phyloP scores from a whole-genome alignment of 2,113 vertebrate genomes.

The Megaptera novaeangliae region DNA sequence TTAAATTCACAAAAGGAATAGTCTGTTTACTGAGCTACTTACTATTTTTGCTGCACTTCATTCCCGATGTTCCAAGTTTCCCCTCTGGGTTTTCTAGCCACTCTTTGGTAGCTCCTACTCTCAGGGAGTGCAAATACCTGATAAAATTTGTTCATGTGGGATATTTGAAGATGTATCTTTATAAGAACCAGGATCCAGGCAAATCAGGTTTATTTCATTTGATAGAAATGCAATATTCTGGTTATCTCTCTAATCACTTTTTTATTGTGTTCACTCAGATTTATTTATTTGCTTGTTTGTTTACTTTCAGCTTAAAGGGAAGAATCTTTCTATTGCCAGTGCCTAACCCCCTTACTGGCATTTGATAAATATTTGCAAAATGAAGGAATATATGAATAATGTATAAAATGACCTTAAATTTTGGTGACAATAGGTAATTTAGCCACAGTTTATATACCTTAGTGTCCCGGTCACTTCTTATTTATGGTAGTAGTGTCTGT shows the following conservation, averaged over 20 bases:
- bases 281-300: neutral
- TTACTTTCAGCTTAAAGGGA: neutral
- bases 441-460: neutral
- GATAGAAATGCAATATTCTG: conserved; percentile 39
- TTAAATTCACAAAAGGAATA: neutral
- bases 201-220: conserved; percentile 66
- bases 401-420: neutral
- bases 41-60: neutral
- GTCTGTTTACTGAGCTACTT: neutral
- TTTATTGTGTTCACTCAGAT: conserved; percentile 68
- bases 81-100: neutral
- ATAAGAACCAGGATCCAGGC: conserved; percentile 68
- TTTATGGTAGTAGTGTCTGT: neutral
- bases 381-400: neutral
- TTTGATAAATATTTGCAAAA: neutral
- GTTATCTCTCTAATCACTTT: conserved; percentile 69
- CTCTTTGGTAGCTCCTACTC: neutral
- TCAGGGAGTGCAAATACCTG: conserved; percentile 59
- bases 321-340: neutral
- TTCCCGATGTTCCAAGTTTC: neutral
- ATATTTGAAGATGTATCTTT: conserved; percentile 69
- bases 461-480: neutral
- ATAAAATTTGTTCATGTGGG: conserved; percentile 57
- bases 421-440: neutral
- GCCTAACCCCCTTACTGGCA: neutral